Percentiles rank a stretch among this genome's conserved stretches.
phyloP scores from a whole-genome alignment of 2,113 vertebrate genomes.

The Stomatorhinus ivindoensis region DNA sequence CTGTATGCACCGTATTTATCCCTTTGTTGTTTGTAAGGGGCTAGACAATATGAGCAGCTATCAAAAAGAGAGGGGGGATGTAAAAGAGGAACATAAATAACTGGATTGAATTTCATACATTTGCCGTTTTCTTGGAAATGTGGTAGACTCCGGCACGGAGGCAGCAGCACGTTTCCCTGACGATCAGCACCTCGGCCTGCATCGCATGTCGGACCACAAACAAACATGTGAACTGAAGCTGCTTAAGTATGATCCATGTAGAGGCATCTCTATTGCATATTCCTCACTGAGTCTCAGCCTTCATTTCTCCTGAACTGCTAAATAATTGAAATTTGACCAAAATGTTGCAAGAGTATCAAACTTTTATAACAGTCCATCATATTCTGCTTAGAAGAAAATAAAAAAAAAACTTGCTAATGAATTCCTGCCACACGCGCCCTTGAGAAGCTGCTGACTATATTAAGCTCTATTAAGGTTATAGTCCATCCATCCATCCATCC shows the following conservation, averaged over 20 bases:
- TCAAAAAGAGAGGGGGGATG: constrained; percentile 57
- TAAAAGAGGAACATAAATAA: constrained; percentile 49
- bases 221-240: constrained; percentile 4
- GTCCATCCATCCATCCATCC: too few species aligned
- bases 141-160: constrained; percentile 55
- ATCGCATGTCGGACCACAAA: constrained; percentile 23
- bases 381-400: background rate
- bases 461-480: constrained; percentile 19
- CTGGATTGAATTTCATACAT: constrained; percentile 58
- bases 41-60: constrained; percentile 70
- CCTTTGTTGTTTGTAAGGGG: constrained; percentile 81
- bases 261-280: background rate
- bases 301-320: background rate
- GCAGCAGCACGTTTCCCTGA: constrained; percentile 58
- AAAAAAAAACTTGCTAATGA: background rate
- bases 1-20: constrained; percentile 85
- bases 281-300: background rate
- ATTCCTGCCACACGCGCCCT: background rate
- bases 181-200: constrained; percentile 60
- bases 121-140: constrained; percentile 53
- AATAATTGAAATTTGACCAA: constrained; percentile 9
- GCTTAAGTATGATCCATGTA: background rate
- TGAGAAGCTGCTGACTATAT: background rate
- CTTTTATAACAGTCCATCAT: background rate
- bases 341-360: background rate